Conservation (phyloP, 2,113 vertebrate genomes). For the Corynorhinus townsendii region DNA sequence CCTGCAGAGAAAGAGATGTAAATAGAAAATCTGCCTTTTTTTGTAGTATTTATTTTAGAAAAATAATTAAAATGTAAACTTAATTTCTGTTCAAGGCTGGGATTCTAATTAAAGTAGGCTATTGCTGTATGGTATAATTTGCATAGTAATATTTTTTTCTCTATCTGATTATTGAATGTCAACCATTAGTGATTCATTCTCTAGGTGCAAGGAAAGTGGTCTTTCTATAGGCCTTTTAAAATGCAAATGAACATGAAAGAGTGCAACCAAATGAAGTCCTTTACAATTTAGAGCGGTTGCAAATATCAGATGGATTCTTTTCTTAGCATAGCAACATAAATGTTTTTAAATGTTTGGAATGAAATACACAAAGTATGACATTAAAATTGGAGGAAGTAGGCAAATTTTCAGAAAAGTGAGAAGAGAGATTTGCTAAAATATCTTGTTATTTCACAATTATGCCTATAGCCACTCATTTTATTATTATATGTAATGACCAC, state of each 20-base stretch:
- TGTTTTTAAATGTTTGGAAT: slow-evolving; percentile 24
- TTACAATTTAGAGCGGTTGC: background rate
- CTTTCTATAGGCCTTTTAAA: slow-evolving; percentile 45
- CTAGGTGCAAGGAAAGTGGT: slow-evolving; percentile 17
- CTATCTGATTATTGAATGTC: slow-evolving; percentile 40
- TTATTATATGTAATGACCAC: background rate
- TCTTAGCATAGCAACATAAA: background rate
- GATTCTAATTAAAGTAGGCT: slow-evolving; percentile 1
- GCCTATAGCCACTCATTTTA: background rate
- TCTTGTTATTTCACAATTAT: background rate
- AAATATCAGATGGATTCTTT: slow-evolving; percentile 18
- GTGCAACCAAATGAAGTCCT: slow-evolving; percentile 6
- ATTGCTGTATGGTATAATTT: slow-evolving; percentile 36
- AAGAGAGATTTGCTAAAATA: background rate
- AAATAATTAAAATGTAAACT: slow-evolving; percentile 39
- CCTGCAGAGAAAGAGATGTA: background rate
- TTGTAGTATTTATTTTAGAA: slow-evolving; percentile 14
- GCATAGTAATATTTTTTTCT: slow-evolving; percentile 41
- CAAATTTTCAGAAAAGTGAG: background rate
- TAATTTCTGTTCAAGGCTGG: slow-evolving; percentile 44
- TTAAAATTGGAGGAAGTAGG: background rate
- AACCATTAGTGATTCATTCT: slow-evolving; percentile 32
- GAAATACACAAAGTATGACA: background rate
- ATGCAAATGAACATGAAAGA: slow-evolving; percentile 27
- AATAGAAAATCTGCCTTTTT: background rate